Base-by-base conservation (phyloP, 1,140 invertebrate species). In the Stegodyphus dumicola region DNA sequence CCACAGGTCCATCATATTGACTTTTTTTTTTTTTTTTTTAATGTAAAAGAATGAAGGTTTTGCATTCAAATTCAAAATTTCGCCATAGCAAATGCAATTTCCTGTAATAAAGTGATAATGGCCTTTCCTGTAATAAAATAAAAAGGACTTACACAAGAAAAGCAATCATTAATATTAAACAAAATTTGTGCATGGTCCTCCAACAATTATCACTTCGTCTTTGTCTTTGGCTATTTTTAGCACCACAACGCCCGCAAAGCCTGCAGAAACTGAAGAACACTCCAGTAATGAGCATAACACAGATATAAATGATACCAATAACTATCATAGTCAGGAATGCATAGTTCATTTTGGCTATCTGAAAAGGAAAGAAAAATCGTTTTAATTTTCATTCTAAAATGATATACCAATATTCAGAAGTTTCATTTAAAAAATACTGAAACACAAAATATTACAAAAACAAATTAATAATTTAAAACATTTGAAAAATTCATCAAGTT, bases 91-190 rank as follows among this genome's bases (percentile, higher is more conserved):
- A 33, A 33, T 3, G 33, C 3, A 33, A 33, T 33, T 33, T 33
- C 3, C 33, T 33, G 33, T 33, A 33, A 33, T 3, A 33, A 33
- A 33, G 33, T 33, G 33, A n/a, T n/a, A n/a, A n/a, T n/a, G n/a
- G n/a, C n/a, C n/a, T n/a, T n/a, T n/a, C n/a, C n/a, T n/a, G 33
- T 33, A 1, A 33, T 33, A 33, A 33, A 33, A 3, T 33, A 6
- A 51, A 67, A 67, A 67, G 11, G 10, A 78, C 84, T 86, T 73
- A 86, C 84, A 86, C 84, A 15, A 86, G 69, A 78, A 86, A 86
- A 49, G 84, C 84, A 78, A 86, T 76, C 84, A 86, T 86, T 15
- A 86, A 60, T 33, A 86, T 86, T 65, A 86, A 64, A 66, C 84
- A 86, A 54, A 86, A 86, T 56, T 86, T 86, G 15, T 86, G 84